Evolutionary conservation across 2,888 invertebrate species (phyloP).

Genomic region (Mythimna loreyi): DNA sequence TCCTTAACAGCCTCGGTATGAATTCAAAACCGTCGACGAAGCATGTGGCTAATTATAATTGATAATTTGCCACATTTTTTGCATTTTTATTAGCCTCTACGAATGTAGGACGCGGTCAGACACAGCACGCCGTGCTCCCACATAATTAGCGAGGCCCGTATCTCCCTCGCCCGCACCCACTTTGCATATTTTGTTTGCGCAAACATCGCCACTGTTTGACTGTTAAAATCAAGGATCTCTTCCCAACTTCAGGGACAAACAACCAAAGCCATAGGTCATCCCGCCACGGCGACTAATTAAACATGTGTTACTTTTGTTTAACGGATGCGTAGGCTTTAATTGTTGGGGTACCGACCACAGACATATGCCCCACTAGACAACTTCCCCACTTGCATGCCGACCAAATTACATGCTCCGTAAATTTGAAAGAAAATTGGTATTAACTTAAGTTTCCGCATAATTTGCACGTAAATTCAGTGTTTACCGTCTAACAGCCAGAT

Average conservation of each 20-base stretch:
- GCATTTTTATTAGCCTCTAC: slow-evolving; percentile 86
- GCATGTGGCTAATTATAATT: slow-evolving; percentile 85
- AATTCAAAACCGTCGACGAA: slow-evolving; percentile 61
- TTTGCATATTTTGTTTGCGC: slow-evolving; percentile 90
- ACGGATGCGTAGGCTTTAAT: slow-evolving; percentile 57
- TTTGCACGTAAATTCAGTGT: slow-evolving; percentile 19
- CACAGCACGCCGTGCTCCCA: slow-evolving; percentile 83
- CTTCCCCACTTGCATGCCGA: slow-evolving; percentile 28
- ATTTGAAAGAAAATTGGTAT: slow-evolving; percentile 31
- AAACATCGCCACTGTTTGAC: slow-evolving; percentile 87
- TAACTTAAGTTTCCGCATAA: slow-evolving; percentile 30
- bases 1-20: slow-evolving; percentile 33
- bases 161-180: slow-evolving; percentile 86
- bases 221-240: slow-evolving; percentile 87
- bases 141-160: slow-evolving; percentile 88
- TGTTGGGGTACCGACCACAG: slow-evolving; percentile 34
- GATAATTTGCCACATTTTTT: slow-evolving; percentile 85
- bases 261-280: slow-evolving; percentile 76
- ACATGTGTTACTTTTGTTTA: slow-evolving; percentile 72
- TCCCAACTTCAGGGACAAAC: slow-evolving; percentile 78
- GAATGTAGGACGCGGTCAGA: slow-evolving; percentile 85
- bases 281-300: slow-evolving; percentile 67
- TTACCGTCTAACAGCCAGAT: slow-evolving; percentile 6
- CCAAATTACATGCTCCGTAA: slow-evolving; percentile 36
- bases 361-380: slow-evolving; percentile 47